phyloP scores from a whole-genome alignment of 2,888 invertebrate species.

The Tenthredo scrophulariae region DNA sequence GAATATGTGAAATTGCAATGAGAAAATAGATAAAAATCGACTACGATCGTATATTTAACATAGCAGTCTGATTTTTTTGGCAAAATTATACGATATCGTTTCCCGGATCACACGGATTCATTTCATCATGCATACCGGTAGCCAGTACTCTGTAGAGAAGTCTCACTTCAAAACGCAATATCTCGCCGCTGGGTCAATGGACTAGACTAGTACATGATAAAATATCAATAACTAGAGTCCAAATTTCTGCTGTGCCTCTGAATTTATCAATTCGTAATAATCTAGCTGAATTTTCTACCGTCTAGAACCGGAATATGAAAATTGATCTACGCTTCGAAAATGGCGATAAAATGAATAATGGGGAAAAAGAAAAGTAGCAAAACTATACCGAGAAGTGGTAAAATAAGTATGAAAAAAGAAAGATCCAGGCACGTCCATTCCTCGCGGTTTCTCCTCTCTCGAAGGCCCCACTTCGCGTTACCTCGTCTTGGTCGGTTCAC shows the following conservation, averaged over 20 bases:
- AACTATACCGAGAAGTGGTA: not conserved
- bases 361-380: not conserved
- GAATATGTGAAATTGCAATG: too few species aligned
- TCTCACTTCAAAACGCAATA: conserved; percentile 23
- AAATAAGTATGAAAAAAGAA: not conserved
- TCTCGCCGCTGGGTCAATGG: not conserved
- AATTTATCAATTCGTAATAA: not conserved
- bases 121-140: not conserved
- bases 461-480: conserved; percentile 7
- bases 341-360: not conserved
- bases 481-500: conserved; percentile 57
- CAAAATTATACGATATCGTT: not conserved
- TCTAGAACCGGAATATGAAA: too few species aligned
- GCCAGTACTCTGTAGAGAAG: not conserved
- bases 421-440: not conserved
- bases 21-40: too few species aligned
- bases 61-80: not conserved
- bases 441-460: not conserved
- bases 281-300: not conserved
- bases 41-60: too few species aligned
- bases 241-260: not conserved
- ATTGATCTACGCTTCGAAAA: too few species aligned
- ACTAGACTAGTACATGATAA: not conserved
- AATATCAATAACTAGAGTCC: not conserved
- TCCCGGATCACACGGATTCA: not conserved